A percentile compares a stretch with the other conserved stretches of the same genome.
Evolutionary conservation across 2,888 invertebrate species (phyloP).

Genomic region (Lithosia quadra): DNA sequence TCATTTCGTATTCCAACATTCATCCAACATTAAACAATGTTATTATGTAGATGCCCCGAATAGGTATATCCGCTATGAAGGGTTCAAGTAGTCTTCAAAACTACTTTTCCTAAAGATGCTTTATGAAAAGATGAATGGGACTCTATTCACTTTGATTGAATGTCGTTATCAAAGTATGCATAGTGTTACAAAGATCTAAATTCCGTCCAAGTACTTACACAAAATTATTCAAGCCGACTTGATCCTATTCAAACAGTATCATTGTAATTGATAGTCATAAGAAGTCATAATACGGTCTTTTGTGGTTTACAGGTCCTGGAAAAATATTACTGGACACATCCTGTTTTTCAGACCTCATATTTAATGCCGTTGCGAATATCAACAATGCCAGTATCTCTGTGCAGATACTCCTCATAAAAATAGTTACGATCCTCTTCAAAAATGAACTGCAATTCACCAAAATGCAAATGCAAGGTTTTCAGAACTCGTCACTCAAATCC

Average conservation of each 20-base stretch:
- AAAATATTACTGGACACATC: conserved; percentile 55
- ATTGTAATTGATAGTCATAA: neutral
- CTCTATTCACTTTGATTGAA: too few species aligned
- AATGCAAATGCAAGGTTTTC: conserved; percentile 50
- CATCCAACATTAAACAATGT: neutral
- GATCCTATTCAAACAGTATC: neutral
- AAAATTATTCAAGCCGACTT: neutral
- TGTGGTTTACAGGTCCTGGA: conserved; percentile 48
- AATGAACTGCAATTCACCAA: conserved; percentile 62
- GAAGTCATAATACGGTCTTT: neutral
- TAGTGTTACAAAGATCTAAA: too few species aligned
- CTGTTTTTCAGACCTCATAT: conserved; percentile 58
- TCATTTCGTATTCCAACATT: neutral
- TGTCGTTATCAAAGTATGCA: too few species aligned
- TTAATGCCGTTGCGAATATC: conserved; percentile 47
- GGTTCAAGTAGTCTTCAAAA: too few species aligned
- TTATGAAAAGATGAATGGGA: too few species aligned
- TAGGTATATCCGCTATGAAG: too few species aligned
- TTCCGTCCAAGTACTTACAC: neutral
- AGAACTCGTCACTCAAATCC: conserved; percentile 32
- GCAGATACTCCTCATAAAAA: conserved; percentile 54
- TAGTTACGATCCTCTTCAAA: conserved; percentile 52
- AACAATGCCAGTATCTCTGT: conserved; percentile 47
- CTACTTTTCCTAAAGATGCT: too few species aligned
- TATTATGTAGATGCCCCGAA: too few species aligned